phyloP scores from a whole-genome alignment of 2,888 invertebrate genomes.

The Hedychridium roseum region DNA sequence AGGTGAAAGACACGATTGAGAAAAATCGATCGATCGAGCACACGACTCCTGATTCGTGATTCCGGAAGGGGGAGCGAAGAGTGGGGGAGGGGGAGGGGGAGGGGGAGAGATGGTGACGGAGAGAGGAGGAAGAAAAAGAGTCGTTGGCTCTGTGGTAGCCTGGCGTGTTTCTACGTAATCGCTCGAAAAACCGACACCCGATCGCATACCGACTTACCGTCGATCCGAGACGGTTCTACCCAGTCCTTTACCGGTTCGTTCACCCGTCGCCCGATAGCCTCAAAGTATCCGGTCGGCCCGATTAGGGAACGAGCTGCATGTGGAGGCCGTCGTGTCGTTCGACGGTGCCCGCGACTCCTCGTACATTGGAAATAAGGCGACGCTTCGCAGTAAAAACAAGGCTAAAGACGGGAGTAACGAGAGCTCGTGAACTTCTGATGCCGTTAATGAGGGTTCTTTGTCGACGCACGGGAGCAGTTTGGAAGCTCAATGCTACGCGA shows the following conservation, averaged over 20 bases:
- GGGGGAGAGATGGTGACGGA: too few relatives aligned
- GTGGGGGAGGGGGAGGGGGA: too few relatives aligned
- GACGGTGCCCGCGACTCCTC: too few relatives aligned
- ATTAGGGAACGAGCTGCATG: background rate
- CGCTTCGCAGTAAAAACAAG: slow-evolving; percentile 2
- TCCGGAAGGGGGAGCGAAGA: too few relatives aligned
- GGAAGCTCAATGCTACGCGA: too few relatives aligned
- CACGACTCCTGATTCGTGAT: too few relatives aligned
- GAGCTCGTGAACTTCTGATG: too few relatives aligned
- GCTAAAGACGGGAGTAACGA: slow-evolving; percentile 1
- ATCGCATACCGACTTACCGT: slow-evolving; percentile 29
- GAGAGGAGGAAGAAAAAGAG: too few relatives aligned
- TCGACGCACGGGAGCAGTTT: background rate
- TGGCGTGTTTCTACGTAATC: slow-evolving; percentile 26
- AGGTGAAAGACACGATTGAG: too few relatives aligned
- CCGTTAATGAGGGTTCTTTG: too few relatives aligned
- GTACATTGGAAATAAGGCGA: slow-evolving; percentile 4
- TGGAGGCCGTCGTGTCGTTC: too few relatives aligned
- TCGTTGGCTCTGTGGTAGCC: slow-evolving; percentile 8
- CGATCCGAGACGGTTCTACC: slow-evolving; percentile 26
- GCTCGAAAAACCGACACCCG: slow-evolving; percentile 26
- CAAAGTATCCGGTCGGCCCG: slow-evolving; percentile 19
- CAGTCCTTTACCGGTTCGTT: slow-evolving; percentile 27
- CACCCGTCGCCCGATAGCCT: slow-evolving; percentile 25
- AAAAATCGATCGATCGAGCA: too few relatives aligned